Evolutionary conservation across 1,140 invertebrate genomes (phyloP).

Genomic region (Bombus cullumanus): DNA sequence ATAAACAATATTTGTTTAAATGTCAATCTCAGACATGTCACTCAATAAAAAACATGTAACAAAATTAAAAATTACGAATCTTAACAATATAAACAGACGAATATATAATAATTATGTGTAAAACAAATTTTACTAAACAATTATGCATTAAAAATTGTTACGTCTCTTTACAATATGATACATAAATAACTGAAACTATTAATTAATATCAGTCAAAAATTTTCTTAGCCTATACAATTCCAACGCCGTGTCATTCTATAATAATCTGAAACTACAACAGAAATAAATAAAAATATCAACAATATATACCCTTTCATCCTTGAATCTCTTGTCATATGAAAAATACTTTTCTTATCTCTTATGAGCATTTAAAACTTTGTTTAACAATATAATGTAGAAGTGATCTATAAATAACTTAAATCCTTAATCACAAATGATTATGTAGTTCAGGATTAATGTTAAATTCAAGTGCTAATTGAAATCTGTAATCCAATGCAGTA

Average conservation of each 20-base stretch:
- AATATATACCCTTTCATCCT: background rate
- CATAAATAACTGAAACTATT: background rate
- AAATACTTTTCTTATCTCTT: background rate
- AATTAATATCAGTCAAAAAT: background rate
- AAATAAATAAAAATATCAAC: conserved; percentile 9
- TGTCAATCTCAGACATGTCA: background rate
- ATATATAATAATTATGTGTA: background rate
- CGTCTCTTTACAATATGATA: too few species aligned
- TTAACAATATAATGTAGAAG: background rate
- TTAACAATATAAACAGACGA: background rate
- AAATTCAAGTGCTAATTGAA: conserved; percentile 83
- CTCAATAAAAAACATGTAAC: background rate
- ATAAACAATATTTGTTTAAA: background rate
- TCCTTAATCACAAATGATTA: conserved; percentile 50
- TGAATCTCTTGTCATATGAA: background rate
- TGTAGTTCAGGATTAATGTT: conserved; percentile 37
- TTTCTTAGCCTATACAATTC: conserved; percentile 1
- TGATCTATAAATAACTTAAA: background rate
- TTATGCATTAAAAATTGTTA: background rate
- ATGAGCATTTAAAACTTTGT: background rate
- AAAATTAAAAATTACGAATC: background rate
- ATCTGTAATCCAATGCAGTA: conserved; percentile 83
- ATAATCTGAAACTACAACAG: background rate
- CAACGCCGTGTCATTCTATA: background rate
- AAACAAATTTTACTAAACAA: background rate